Conservation (phyloP, 1,140 invertebrate species). For the Agrypnia vestita region DNA sequence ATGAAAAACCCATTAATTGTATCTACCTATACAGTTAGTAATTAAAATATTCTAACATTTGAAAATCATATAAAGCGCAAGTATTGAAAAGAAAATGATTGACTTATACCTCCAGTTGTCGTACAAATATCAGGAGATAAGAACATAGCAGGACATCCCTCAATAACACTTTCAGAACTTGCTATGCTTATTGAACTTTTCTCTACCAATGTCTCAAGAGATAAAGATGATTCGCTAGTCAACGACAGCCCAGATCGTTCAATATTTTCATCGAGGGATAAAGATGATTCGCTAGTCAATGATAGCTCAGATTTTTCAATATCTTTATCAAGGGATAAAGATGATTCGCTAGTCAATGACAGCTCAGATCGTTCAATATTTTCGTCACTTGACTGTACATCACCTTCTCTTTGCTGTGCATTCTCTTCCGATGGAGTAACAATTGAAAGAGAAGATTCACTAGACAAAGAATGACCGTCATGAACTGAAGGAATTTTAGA, state of each 20-base stretch:
- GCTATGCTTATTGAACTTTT: neutral
- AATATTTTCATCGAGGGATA: neutral
- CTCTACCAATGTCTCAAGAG: neutral
- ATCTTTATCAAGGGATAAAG: neutral
- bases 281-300: constrained; percentile 10
- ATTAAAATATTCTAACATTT: too few species aligned
- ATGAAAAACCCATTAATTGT: neutral
- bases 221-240: constrained; percentile 15
- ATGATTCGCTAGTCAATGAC: constrained; percentile 7
- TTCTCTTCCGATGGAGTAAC: neutral
- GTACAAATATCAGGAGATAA: constrained; percentile 27
- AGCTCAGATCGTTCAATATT: neutral
- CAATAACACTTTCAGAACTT: constrained; percentile 3
- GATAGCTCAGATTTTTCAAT: neutral
- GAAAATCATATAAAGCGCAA: too few species aligned
- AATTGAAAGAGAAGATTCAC: constrained; percentile 1
- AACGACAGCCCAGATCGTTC: neutral
- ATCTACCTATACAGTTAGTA: too few species aligned
- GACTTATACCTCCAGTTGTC: constrained; percentile 38
- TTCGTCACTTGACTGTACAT: neutral
- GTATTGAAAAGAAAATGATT: too few species aligned
- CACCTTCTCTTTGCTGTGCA: too few species aligned
- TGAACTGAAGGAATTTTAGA: constrained; percentile 15
- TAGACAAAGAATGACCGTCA: neutral
- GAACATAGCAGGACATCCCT: constrained; percentile 25